Base-by-base conservation (phyloP, 1,140 invertebrate genomes). In the Homarus americanus region DNA sequence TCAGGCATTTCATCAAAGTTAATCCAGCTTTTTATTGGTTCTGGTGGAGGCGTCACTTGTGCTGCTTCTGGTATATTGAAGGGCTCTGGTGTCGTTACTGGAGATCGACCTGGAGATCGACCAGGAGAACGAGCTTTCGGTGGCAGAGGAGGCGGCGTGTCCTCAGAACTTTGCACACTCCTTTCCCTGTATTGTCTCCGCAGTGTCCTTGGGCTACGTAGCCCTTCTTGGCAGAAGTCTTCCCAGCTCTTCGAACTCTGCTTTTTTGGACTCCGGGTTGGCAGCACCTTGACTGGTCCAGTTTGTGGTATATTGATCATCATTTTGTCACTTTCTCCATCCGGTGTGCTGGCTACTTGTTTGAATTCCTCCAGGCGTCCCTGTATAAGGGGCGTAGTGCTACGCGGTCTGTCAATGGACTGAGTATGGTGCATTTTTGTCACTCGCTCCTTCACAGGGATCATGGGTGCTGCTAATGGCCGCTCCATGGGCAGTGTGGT, bases 1-100 rank as follows among this genome's bases (percentile, higher is more conserved):
- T 97, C 97, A 0, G 97, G 97, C 82, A 97, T 96, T 93, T 97
- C 97, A 94, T 97, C 97, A 93, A 97, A 97, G 93, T 97, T 97
- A 41, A 98, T 97, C 97, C 97, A 98, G 82, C 96, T 96, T 76
- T 88, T 91, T 0, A 86, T 75, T 73, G 73, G 69, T 40, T 90
- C 87, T 34, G 82, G 80, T 34, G 75, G 72, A 63, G 79, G 53
- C n/a, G 58, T 76, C 15, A 58, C 40, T 44, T 58, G 49, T 10
- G 72, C 34, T 28, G 20, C 32, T 0, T 44, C 12, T n/a, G 79
- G 32, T 12, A 34, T 20, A 75, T 66, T 75, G 28, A n/a, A 7
- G 24, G 38, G n/a, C 5, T 28, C 36, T 38, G 76, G 38, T 32
- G 75, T 69, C 0, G 94, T 94, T 2, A 95, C 94, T 20, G 94